These are phyloP conservation scores for Andinoacara biseriatus DNA, from an alignment of 2,113 vertebrate species.

Conservation along the genomic window DNA sequence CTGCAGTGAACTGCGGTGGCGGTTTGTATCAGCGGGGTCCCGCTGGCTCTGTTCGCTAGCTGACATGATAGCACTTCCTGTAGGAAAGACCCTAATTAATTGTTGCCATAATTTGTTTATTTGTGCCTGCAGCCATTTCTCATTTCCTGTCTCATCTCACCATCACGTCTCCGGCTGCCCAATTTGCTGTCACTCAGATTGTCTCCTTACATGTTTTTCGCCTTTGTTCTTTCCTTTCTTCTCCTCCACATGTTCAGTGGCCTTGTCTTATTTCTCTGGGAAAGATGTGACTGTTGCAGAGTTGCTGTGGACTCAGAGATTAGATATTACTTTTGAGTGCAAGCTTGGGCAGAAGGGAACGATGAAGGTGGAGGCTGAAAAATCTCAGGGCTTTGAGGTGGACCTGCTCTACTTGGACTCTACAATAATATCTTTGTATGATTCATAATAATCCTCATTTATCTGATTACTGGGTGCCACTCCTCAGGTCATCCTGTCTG, in stretches of 20 bases:
- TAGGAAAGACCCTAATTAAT: slow-evolving; percentile 56
- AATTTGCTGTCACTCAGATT: slow-evolving; percentile 28
- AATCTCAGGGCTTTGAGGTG: too few species aligned
- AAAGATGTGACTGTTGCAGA: too few species aligned
- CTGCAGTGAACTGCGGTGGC: slow-evolving; percentile 29
- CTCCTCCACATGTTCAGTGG: neutral
- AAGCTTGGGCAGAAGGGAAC: too few species aligned
- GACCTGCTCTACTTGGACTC: neutral
- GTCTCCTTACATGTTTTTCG: neutral
- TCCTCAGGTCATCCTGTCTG: too few species aligned
- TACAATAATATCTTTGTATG: neutral
- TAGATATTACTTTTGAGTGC: neutral
- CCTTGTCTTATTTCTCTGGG: too few species aligned
- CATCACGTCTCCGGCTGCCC: slow-evolving; percentile 19
- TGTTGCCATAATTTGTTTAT: slow-evolving; percentile 47
- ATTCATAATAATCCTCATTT: neutral
- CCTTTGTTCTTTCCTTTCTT: neutral
- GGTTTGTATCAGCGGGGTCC: slow-evolving; percentile 42
- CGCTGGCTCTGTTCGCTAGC: slow-evolving; percentile 21
- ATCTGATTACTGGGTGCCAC: neutral
- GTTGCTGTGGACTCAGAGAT: neutral
- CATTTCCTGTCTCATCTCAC: slow-evolving; percentile 36
- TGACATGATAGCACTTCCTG: slow-evolving; percentile 50
- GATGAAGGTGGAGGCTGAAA: too few species aligned
- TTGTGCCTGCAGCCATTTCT: slow-evolving; percentile 42